Evolutionary conservation across 2,113 vertebrate species (phyloP), one percentile per base, ranked within the genome.

Genomic region (Oenanthe melanoleuca): DNA sequence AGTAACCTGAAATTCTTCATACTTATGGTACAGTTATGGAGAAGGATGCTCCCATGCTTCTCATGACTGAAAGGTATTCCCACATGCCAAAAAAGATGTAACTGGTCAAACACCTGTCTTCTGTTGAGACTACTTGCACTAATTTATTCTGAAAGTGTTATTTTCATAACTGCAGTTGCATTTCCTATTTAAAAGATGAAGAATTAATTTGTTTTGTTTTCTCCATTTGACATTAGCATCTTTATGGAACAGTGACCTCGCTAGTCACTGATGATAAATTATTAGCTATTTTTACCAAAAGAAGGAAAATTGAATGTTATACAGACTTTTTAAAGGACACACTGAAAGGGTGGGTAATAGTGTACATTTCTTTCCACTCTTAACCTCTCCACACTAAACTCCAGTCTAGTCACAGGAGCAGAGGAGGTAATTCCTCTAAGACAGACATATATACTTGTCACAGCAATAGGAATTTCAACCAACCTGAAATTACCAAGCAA

Each of bases 251-350:
- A 69, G 60, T 45, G 49, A 86, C 37, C 63, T 93, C 0, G 0
- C 25, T 90, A 79, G 47, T 80, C 64, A 45, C 33, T 50, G 34
- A 66, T 70, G 55, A 88, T 66, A 7, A 63, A 93, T 80, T 93
- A 50, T 80, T 83, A 89, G 44, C 5, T 92, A 40, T 88, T 86
- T 94, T 86, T 83, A 83, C 38, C 33, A 47, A 86, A 90, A 79
- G 7, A 80, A 92, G 45, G 38, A 60, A 73, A 86, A 63, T 12
- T 47, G 29, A 63, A 86, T 38, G 4, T 18, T 70, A 33, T 33
- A 38, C 11, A 77, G 20, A 20, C 23, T 63, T 82, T 59, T 40
- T 65, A 92, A 86, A 59, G 52, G 42, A 42, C 34, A 55, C 11
- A 40, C 11, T 55, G 33, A 42, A 69, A 80, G 31, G 4, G 4